These are phyloP conservation scores for Gryllus longicercus DNA, from an alignment of 2,888 invertebrate genomes.

Conservation along the genomic window DNA sequence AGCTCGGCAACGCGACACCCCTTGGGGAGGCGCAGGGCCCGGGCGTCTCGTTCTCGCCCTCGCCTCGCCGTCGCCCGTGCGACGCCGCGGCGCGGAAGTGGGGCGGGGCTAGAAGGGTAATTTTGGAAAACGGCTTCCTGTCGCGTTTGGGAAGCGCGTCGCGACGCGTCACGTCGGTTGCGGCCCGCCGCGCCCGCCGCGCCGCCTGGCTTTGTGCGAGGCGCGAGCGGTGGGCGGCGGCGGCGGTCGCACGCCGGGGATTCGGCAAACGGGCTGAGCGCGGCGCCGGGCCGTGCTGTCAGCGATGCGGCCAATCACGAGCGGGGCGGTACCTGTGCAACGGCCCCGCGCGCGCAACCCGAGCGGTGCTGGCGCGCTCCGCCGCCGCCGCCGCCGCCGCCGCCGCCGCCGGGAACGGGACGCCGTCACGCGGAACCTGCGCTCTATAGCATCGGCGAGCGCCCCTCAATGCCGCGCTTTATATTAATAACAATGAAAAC, in stretches of 20 bases:
- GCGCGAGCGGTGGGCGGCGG: neutral
- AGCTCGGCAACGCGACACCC: neutral
- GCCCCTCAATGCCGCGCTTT: neutral
- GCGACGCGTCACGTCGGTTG: neutral
- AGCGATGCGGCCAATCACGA: neutral
- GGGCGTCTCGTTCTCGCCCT: neutral
- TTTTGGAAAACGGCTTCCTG: slow-evolving; percentile 17
- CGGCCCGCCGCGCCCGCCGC: neutral
- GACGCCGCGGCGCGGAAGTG: neutral
- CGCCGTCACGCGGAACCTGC: neutral
- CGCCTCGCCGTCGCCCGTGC: neutral
- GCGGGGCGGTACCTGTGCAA: neutral
- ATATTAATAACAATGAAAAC: neutral
- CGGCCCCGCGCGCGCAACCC: neutral
- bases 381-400: no score
- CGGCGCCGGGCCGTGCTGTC: neutral
- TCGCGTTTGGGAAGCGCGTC: neutral
- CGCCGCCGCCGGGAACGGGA: no score
- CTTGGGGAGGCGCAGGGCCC: neutral
- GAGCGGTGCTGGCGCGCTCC: neutral
- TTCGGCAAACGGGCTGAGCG: neutral
- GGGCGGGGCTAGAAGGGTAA: slow-evolving; percentile 10
- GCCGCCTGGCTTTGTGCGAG: neutral
- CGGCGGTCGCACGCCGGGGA: neutral
- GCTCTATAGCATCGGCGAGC: neutral